Evolutionary conservation across 2,113 vertebrate genomes (phyloP).

Genomic region (Dromaius novaehollandiae): DNA sequence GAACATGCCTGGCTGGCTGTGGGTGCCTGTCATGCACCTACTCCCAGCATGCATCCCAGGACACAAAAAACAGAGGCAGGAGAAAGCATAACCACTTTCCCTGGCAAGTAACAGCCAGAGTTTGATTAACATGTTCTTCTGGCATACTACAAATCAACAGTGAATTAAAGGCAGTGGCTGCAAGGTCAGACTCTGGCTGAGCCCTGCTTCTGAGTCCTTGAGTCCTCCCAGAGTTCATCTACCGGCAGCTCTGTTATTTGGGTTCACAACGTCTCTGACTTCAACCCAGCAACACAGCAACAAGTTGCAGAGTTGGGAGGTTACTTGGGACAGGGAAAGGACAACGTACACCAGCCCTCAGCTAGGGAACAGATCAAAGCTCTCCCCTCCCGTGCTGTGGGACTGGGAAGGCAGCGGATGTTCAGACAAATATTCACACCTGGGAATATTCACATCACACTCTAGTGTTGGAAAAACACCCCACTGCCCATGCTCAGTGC

Average conservation of each 20-base stretch:
- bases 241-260: neutral
- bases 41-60: neutral
- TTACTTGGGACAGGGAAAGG: neutral
- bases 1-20: neutral
- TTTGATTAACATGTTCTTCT: neutral
- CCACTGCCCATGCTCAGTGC: slow-evolving; percentile 16
- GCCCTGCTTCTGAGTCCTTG: no score
- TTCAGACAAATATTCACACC: slow-evolving; percentile 30
- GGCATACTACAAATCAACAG: neutral
- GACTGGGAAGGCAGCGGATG: slow-evolving; percentile 31
- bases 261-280: accelerated
- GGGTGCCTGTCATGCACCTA: neutral
- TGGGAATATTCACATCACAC: slow-evolving; percentile 51
- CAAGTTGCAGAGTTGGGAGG: neutral
- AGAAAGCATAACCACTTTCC: neutral
- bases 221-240: neutral
- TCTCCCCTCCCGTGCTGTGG: neutral
- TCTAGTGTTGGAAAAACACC: slow-evolving; percentile 17
- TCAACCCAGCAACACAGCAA: neutral
- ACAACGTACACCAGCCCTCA: neutral
- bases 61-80: neutral
- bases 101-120: accelerated
- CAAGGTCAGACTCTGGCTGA: neutral
- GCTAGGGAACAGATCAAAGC: slow-evolving; percentile 10
- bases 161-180: accelerated